Evolutionary conservation across 2,888 invertebrate genomes (phyloP), one percentile per base, ranked within the genome.

Genomic region (Sabatieria punctata): DNA sequence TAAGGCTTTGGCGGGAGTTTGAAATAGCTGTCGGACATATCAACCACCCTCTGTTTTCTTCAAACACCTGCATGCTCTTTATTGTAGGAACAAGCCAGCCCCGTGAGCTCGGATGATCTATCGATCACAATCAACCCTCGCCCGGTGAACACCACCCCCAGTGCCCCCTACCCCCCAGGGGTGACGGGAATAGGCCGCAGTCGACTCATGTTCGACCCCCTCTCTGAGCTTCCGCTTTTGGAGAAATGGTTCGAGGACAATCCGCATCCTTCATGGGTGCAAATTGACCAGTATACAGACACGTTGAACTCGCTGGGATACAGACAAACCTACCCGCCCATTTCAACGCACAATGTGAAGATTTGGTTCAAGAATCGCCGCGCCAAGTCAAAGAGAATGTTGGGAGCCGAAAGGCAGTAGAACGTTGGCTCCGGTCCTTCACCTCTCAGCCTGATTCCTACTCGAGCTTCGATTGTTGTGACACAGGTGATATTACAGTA

Each of bases 301-400:
- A 89, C 91, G 66, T 73, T 97, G 57, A 97, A 97, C 69, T 77
- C 82, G 53, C 89, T 91, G 80, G 85, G 88, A 45, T 97, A 95
- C 68, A 72, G 95, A 63, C 91, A 91, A 71, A 93, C 95, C 70
- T 97, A 95, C 68, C 97, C 95, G 1, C 79, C 86, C n/a, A 74
- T 97, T 52, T 95, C 95, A 68, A 88, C 93, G 38, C 95, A 95
- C 73, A 97, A 97, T 67, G 93, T 97, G 55, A 95, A 97, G 70
- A 89, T 97, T 68, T 97, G 97, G 97, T 97, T 64, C 56, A 64
- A 64, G 69, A 97, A 97, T 67, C 80, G 95, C 38, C 76, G 97
- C 48, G 97, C 97, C 57, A 97, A 97, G 71, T 89, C 89, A 69
- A 97, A 97, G 72, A 76, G 95, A 50, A 74, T 93, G 63, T 85